Evolutionary conservation across 2,888 invertebrate species (phyloP), one percentile per base, ranked within the genome.

Genomic region (Scelioninae gen. 2): DNA sequence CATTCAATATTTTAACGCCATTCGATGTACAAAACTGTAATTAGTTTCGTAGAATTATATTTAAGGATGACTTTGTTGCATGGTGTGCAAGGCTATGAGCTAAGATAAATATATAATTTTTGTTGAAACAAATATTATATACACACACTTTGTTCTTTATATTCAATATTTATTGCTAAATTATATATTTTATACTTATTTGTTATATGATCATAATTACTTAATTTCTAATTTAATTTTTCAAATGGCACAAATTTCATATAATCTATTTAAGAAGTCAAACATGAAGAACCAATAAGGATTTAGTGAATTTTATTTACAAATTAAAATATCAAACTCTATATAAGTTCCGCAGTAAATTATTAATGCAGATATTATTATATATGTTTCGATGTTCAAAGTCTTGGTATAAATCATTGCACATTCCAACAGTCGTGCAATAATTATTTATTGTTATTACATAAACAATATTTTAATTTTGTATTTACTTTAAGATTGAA

Each of bases 21-120:
- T 58, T 41, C 37, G 50, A 43, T 67, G 67, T 67, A 67, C 67
- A 67, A 67, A 67, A 57, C 48, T 65, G 48, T 48, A 57, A 55
- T 48, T 57, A 65, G 31, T 16, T n/a, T 48, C 39, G 18, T 33
- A 57, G 13, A 25, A 10, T 11, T 53, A 53, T 41, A 7, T 35
- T 33, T 63, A 33, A 52, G 41, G 5, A 15, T 41, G 15, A 18
- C 46, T 19, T 41, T 18, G n/a, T 16, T 43, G 31, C 39, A 48
- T 60, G 3, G 15, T 11, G 16, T 41, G 19, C 39, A 39, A 61
- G 61, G 31, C 18, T n/a, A 4, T 48, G 60, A 45, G 19, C 43
- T 55, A 22, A 15, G 31, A 41, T 3, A n/a, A 43, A 50, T 50
- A 11, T 35, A 10, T 10, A 7, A 18, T 41, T 18, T 41, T 41